Conservation (phyloP, 2,888 invertebrate genomes). For the Antitype chi region DNA sequence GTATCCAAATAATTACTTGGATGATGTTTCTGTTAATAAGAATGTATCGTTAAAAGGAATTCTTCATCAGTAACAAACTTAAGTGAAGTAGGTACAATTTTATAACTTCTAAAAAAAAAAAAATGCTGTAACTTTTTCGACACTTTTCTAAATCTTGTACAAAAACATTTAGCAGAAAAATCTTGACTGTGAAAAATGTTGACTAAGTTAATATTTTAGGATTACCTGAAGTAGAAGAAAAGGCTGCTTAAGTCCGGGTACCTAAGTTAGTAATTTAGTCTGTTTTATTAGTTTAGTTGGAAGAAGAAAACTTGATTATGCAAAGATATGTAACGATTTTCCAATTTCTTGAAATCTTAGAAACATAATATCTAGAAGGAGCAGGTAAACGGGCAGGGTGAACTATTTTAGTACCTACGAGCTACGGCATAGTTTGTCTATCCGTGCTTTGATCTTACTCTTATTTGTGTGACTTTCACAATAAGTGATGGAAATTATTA, state of each 20-base stretch:
- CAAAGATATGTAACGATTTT: slow-evolving; percentile 10
- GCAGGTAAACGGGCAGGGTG: too few relatives aligned
- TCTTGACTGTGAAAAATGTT: background rate
- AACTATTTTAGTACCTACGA: background rate
- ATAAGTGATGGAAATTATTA: background rate
- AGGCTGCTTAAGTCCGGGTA: background rate
- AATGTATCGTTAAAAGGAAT: background rate
- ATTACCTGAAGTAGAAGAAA: slow-evolving; percentile 30
- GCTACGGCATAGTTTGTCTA: background rate
- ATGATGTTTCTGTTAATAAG: background rate
- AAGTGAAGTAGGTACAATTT: background rate
- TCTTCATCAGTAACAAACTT: background rate
- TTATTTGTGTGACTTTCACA: background rate
- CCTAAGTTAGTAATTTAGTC: slow-evolving; percentile 14
- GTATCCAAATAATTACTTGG: background rate
- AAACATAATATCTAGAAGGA: slow-evolving; percentile 3
- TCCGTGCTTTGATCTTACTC: background rate
- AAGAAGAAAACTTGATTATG: slow-evolving; percentile 35
- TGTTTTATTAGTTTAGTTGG: slow-evolving; percentile 30
- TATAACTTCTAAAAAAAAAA: background rate
- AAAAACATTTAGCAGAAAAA: background rate
- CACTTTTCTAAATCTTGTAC: background rate
- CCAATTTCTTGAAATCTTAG: slow-evolving; percentile 16
- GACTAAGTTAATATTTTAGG: slow-evolving; percentile 15
- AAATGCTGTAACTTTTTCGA: background rate